Percentiles rank a stretch among this genome's conserved stretches.
Conservation (phyloP, 2,113 vertebrate genomes). For the Petroica traversi region DNA sequence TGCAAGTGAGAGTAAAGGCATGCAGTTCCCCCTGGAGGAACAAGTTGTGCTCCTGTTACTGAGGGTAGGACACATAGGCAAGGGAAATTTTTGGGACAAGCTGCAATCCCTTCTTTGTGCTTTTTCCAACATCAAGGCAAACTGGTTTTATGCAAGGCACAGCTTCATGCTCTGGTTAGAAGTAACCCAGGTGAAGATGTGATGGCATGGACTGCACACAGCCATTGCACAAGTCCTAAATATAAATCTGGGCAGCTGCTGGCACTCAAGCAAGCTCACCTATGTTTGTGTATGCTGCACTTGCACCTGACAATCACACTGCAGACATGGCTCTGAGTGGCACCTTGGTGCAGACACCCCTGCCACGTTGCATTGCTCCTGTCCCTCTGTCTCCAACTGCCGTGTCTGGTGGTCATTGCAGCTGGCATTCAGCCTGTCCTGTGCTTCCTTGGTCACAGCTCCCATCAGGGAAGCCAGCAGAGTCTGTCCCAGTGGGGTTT, state of each 20-base stretch:
- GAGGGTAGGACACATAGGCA: background rate
- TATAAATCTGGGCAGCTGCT: background rate
- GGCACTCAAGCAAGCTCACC: background rate
- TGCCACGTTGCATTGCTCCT: background rate
- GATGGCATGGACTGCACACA: background rate
- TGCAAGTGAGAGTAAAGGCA: background rate
- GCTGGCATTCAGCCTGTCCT: background rate
- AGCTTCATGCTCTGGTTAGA: background rate
- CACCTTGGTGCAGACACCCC: background rate
- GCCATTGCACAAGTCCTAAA: background rate
- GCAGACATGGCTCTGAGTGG: background rate
- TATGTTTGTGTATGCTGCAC: background rate
- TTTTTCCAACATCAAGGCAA: background rate
- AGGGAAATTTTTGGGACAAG: background rate
- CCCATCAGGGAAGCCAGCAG: background rate
- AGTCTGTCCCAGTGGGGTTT: fast-evolving
- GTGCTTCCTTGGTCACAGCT: background rate
- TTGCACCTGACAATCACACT: background rate
- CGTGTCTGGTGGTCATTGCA: fast-evolving
- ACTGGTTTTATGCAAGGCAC: background rate
- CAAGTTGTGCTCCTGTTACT: background rate
- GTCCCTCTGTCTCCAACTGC: background rate
- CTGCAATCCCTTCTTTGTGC: background rate
- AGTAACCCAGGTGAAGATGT: background rate
- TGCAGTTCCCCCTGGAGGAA: background rate